Percentiles rank a stretch among this genome's conserved stretches.
Conservation (phyloP, 2,888 invertebrate genomes). For the Junonia oenone region DNA sequence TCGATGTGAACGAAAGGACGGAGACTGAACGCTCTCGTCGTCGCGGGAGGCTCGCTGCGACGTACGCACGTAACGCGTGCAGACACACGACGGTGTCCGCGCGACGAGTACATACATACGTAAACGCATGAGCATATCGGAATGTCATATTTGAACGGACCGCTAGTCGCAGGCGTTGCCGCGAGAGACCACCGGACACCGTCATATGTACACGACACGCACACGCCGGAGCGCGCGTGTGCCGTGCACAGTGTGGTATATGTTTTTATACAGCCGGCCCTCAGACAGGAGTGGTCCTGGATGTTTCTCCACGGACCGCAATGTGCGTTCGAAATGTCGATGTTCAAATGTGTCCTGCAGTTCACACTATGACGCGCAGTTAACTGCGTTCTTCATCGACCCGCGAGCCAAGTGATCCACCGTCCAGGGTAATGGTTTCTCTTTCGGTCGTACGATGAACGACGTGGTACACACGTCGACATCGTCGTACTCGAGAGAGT, state of each 20-base stretch:
- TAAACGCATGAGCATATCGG: too few relatives aligned
- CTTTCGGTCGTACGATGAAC: too few relatives aligned
- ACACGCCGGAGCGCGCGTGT: background rate
- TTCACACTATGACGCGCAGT: slow-evolving; percentile 65
- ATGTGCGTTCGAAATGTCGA: slow-evolving; percentile 82
- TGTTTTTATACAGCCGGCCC: slow-evolving; percentile 50
- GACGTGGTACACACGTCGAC: too few relatives aligned
- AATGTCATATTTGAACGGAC: background rate
- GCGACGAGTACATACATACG: background rate
- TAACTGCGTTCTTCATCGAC: slow-evolving; percentile 81
- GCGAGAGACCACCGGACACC: background rate
- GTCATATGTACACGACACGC: background rate
- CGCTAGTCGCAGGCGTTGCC: too few relatives aligned
- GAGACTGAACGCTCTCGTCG: background rate
- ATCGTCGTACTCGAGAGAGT: too few relatives aligned
- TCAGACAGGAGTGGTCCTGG: slow-evolving; percentile 70
- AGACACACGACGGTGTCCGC: background rate
- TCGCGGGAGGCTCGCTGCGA: background rate
- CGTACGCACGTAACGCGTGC: background rate
- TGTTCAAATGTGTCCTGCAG: slow-evolving; percentile 78
- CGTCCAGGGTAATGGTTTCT: slow-evolving; percentile 58
- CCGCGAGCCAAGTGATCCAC: slow-evolving; percentile 81
- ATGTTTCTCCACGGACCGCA: slow-evolving; percentile 70
- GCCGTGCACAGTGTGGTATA: slow-evolving; percentile 19
- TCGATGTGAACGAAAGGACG: background rate